phyloP scores from a whole-genome alignment of 2,113 vertebrate species.

The Pseudopipra pipra region DNA sequence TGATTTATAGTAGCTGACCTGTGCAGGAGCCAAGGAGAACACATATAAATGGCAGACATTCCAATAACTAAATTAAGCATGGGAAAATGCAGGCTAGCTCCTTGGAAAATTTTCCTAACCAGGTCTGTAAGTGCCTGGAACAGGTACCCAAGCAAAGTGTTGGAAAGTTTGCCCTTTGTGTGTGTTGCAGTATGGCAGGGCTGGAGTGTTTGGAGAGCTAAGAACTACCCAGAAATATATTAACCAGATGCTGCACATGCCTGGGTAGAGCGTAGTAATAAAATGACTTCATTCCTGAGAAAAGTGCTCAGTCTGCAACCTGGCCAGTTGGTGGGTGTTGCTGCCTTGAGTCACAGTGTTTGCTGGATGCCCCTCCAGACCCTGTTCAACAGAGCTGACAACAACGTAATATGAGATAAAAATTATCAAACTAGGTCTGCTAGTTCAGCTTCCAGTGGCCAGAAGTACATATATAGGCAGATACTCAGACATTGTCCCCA shows the following conservation, averaged over 20 bases:
- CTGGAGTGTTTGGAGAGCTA: constrained; percentile 14
- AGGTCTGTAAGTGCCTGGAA: constrained; percentile 41
- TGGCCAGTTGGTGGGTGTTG: neutral
- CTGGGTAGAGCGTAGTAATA: constrained; percentile 18
- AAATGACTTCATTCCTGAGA: constrained; percentile 47
- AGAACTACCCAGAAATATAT: constrained; percentile 49
- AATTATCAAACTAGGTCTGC: neutral
- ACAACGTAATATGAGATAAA: neutral
- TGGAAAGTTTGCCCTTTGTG: constrained; percentile 56
- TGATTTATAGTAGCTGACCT: constrained; percentile 64
- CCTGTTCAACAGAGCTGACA: neutral
- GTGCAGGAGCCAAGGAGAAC: constrained; percentile 54
- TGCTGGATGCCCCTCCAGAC: neutral
- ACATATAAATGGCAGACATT: constrained; percentile 61
- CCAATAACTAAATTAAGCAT: constrained; percentile 67
- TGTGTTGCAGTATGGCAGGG: neutral
- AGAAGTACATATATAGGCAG: neutral
- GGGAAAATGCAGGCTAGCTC: constrained; percentile 51
- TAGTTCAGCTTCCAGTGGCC: neutral
- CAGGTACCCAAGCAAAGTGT: constrained; percentile 37
- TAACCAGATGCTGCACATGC: constrained; percentile 60
- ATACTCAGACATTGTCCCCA: rapidly evolving
- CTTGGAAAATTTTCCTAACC: constrained; percentile 57
- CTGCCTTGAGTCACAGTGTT: neutral
- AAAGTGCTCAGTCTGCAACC: neutral